Evolutionary conservation across 2,797 vertebrate genomes (phyloP).

Genomic region (Gallinago nigripennis): DNA sequence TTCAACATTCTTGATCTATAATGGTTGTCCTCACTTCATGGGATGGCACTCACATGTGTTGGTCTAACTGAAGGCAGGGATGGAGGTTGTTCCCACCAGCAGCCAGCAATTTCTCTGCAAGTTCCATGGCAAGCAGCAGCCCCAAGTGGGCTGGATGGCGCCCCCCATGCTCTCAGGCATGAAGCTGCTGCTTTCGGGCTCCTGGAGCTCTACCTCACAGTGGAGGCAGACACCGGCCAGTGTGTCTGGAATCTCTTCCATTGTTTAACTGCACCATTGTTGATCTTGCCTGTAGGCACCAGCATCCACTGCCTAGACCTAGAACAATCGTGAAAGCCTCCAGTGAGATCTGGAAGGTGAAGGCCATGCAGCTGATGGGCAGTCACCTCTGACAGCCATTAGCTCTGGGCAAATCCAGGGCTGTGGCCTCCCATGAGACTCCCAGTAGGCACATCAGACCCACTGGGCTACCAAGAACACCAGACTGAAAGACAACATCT

Average conservation of each 20-base stretch:
- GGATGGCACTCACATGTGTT: accelerated
- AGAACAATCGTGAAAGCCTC: not conserved
- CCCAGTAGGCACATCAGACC: not conserved
- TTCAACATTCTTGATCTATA: not conserved
- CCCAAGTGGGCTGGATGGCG: not conserved
- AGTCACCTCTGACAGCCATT: not conserved
- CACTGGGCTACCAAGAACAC: not conserved
- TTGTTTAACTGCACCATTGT: accelerated
- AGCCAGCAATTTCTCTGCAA: not conserved
- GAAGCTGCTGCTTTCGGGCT: not conserved
- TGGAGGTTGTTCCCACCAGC: not conserved
- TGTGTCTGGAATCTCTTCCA: not conserved
- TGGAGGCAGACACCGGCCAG: not conserved
- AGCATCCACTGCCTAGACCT: too few species aligned
- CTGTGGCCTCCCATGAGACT: not conserved
- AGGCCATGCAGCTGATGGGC: too few species aligned
- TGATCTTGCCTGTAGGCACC: not conserved
- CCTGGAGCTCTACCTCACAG: not conserved
- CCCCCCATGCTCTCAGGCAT: not conserved
- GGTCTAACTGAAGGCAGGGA: not conserved
- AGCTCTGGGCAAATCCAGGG: not conserved
- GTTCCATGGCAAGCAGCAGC: not conserved
- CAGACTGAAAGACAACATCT: not conserved
- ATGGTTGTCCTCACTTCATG: not conserved
- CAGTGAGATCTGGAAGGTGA: not conserved